Conservation (phyloP, 1,140 invertebrate genomes). For the Chymomyza costata region DNA sequence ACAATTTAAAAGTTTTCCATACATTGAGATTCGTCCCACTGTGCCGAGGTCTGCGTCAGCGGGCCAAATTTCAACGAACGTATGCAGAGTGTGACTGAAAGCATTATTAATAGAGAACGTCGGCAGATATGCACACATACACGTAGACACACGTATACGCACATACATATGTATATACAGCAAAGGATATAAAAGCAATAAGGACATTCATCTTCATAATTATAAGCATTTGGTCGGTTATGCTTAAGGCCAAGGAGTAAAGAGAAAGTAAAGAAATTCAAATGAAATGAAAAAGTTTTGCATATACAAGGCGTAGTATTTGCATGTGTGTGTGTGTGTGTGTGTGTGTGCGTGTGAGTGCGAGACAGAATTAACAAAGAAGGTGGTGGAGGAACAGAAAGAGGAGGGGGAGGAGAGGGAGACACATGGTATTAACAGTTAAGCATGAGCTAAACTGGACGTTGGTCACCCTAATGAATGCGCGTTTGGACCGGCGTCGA, state of each 20-base stretch:
- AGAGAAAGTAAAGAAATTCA: conserved; percentile 34
- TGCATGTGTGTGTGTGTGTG: background rate
- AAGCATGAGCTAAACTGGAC: conserved; percentile 41
- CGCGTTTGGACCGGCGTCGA: conserved; percentile 33
- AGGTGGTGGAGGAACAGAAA: too few species aligned
- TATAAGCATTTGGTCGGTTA: conserved; percentile 24
- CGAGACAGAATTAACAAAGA: too few species aligned
- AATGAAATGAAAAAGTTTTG: conserved; percentile 65
- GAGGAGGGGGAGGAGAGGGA: conserved; percentile 9
- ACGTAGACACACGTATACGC: conserved; percentile 11
- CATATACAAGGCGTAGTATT: conserved; percentile 51
- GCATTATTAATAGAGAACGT: conserved; percentile 72
- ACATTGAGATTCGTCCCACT: conserved; percentile 16
- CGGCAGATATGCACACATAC: conserved; percentile 34
- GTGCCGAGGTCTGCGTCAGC: conserved; percentile 16
- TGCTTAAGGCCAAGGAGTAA: conserved; percentile 10
- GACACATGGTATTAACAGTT: conserved; percentile 66
- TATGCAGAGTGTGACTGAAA: conserved; percentile 71
- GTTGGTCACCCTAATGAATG: conserved; percentile 62
- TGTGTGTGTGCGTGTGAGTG: conserved; percentile 3
- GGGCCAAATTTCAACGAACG: conserved; percentile 55
- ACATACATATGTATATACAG: conserved; percentile 20
- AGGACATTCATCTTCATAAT: conserved; percentile 71
- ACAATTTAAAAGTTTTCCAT: too few species aligned
- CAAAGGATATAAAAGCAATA: conserved; percentile 67